These are phyloP conservation scores for Hiodon alosoides DNA, from an alignment of 2,113 vertebrate genomes.

Conservation along the genomic window DNA sequence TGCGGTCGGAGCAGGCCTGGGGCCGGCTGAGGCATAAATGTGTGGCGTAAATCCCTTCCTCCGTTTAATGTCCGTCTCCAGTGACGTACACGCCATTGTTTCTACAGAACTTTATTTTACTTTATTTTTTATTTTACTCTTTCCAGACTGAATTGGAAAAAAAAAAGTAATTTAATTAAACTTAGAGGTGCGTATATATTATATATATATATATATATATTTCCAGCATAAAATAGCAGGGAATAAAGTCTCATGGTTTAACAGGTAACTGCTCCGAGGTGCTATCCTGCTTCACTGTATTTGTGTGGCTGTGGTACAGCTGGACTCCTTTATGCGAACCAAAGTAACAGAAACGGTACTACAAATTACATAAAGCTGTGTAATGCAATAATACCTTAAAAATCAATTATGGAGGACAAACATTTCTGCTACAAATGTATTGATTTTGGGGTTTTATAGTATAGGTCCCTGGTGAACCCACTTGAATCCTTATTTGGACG, in stretches of 20 bases:
- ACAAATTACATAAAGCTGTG: too few species aligned
- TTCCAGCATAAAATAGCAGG: conserved; percentile 1
- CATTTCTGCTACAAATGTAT: too few species aligned
- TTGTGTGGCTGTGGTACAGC: not conserved
- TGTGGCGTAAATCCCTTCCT: conserved; percentile 53
- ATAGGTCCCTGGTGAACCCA: too few species aligned
- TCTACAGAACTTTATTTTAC: conserved; percentile 18
- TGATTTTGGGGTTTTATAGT: too few species aligned
- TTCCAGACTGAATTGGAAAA: conserved; percentile 12
- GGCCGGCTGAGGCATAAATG: conserved; percentile 56
- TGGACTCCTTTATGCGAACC: too few species aligned
- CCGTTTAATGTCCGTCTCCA: conserved; percentile 44
- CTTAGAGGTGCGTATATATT: not conserved
- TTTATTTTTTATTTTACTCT: conserved; percentile 9
- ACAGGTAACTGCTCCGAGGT: not conserved
- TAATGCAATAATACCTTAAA: too few species aligned
- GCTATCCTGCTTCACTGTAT: not conserved
- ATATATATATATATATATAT: conserved; percentile 9
- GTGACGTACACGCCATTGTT: conserved; percentile 33
- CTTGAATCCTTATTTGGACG: too few species aligned
- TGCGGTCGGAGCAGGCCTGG: conserved; percentile 52
- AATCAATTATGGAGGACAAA: too few species aligned
- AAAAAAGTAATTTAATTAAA: not conserved
- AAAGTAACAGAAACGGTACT: too few species aligned
- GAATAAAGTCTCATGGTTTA: not conserved